A percentile compares a stretch with the other conserved stretches of the same genome.
phyloP scores from a whole-genome alignment of 2,113 vertebrate genomes.

The Fulmarus glacialis region DNA sequence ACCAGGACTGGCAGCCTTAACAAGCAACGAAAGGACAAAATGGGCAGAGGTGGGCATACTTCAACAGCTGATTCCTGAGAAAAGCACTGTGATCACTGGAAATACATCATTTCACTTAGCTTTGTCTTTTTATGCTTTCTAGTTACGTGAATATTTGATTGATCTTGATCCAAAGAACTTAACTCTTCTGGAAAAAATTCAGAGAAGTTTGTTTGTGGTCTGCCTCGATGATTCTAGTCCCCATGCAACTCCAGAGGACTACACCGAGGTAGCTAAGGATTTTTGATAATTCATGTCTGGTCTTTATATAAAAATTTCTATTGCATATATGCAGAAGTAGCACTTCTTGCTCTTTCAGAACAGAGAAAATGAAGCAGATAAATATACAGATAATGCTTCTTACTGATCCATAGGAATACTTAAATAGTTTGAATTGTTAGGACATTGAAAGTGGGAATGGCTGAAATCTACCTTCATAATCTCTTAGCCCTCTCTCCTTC shows the following conservation, averaged over 20 bases:
- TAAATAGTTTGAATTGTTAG: neutral
- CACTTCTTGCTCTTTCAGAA: neutral
- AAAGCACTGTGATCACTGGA: neutral
- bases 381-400: neutral
- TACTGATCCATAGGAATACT: neutral
- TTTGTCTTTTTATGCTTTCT: neutral
- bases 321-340: neutral
- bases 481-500: neutral
- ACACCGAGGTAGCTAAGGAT: slow-evolving; percentile 79
- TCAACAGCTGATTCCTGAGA: neutral
- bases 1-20: slow-evolving; percentile 85
- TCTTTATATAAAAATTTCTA: neutral
- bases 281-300: neutral
- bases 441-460: neutral
- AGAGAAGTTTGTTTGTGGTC: slow-evolving; percentile 87
- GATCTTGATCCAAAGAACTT: slow-evolving; percentile 87
- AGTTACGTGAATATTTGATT: slow-evolving; percentile 91
- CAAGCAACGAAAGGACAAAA: slow-evolving; percentile 86
- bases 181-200: slow-evolving; percentile 87
- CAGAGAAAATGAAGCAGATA: neutral
- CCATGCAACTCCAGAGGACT: slow-evolving; percentile 84
- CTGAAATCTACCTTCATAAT: neutral
- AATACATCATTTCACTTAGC: neutral
- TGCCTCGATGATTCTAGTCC: slow-evolving; percentile 86
- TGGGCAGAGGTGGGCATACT: slow-evolving; percentile 88